Conservation (phyloP, 2,797 vertebrate species). For the Myripristis murdjan region DNA sequence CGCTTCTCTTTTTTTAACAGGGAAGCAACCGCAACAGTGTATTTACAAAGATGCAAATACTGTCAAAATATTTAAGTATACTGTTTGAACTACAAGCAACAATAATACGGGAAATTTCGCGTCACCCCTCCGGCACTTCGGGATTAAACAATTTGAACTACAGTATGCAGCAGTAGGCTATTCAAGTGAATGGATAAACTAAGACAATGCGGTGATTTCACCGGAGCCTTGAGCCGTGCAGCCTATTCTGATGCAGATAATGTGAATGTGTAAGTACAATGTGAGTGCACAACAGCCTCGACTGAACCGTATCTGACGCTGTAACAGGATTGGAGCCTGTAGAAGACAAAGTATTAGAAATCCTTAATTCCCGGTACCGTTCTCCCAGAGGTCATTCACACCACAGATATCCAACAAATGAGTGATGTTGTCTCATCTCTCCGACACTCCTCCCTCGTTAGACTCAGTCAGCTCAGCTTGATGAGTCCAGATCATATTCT, state of each 20-base stretch:
- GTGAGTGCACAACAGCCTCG: slow-evolving; percentile 15
- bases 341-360: slow-evolving; percentile 68
- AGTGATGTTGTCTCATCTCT: slow-evolving; percentile 15
- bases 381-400: slow-evolving; percentile 76
- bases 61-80: slow-evolving; percentile 8
- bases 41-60: slow-evolving; percentile 9
- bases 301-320: slow-evolving; percentile 17
- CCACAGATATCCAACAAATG: slow-evolving; percentile 52
- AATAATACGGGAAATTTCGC: slow-evolving; percentile 5
- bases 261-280: slow-evolving; percentile 9
- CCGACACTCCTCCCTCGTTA: slow-evolving; percentile 11
- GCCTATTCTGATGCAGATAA: not conserved
- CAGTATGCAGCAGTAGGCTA: slow-evolving; percentile 14
- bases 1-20: slow-evolving; percentile 11
- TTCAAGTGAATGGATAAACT: slow-evolving; percentile 13
- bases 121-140: slow-evolving; percentile 26
- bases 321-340: slow-evolving; percentile 47
- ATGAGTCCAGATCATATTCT: slow-evolving; percentile 34
- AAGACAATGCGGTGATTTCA: slow-evolving; percentile 30
- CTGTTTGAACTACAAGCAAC: not conserved
- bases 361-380: slow-evolving; percentile 63
- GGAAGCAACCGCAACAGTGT: not conserved
- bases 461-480: slow-evolving; percentile 26
- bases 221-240: slow-evolving; percentile 1
- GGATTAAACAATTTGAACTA: not conserved